Evolutionary conservation across 2,113 vertebrate genomes (phyloP), one percentile per base, ranked within the genome.

Genomic region (Salminus brasiliensis): DNA sequence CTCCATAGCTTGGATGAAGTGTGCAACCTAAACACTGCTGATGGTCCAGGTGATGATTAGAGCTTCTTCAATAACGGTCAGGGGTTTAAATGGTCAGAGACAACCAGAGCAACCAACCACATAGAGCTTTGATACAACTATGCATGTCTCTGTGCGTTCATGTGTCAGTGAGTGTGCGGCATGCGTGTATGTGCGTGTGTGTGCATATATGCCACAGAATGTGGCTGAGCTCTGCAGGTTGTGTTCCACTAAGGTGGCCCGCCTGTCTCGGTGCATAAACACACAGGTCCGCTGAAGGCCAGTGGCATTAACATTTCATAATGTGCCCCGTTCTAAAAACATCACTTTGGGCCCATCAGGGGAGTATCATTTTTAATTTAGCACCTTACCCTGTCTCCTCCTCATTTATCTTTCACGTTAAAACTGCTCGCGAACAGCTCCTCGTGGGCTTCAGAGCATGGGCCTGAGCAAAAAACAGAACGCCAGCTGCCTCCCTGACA

Each of bases 281-380:
- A 76, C 80, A 68, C 63, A 80, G 78, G 74, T 72, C 72, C 78
- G 13, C 39, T 78, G 69, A 78, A 78, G 82, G 72, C 67, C 71
- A 79, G 66, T 43, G 18, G 68, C 90, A 90, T 93, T 88, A 90
- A 90, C 85, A 85, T 92, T 92, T 91, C 81, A 93, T 88, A 85
- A 74, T 67, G 18, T 10, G 67, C 29, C 72, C 23, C 16, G 29
- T 86, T 88, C 86, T 89, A 80, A 88, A 86, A 89, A 85, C 76
- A 87, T 81, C 86, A 90, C 88, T 90, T 90, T 86, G 72, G 74
- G 65, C 79, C 86, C 86, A 87, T 89, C 85, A 66, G 81, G 84
- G 83, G 74, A 83, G 79, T 75, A 87, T 91, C 87, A 92, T 93
- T 92, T 90, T 89, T 91, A 91, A 91, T 93, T 92, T 87, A 92